A percentile compares a stretch with the other conserved stretches of the same genome.
phyloP scores from a whole-genome alignment of 2,888 invertebrate genomes.

The Ecdyonurus torrentis region DNA sequence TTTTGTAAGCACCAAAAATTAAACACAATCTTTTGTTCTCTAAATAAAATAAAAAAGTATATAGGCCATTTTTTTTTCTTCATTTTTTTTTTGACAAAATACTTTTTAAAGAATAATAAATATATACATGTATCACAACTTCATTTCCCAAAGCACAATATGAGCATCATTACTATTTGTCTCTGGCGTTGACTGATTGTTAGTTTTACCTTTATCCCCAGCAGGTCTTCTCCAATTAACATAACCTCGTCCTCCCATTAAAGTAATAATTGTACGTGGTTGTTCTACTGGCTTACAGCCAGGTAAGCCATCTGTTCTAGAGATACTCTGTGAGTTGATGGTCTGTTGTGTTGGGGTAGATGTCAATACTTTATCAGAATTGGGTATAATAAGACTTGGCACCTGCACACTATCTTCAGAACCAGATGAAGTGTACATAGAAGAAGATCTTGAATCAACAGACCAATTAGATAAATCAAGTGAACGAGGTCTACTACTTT shows the following conservation, averaged over 20 bases:
- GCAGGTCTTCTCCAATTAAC: constrained; percentile 67
- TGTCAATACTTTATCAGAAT: constrained; percentile 2
- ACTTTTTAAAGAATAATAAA: neutral
- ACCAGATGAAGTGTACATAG: constrained; percentile 68
- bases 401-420: constrained; percentile 42
- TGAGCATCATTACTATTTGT: constrained; percentile 74
- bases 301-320: constrained; percentile 12
- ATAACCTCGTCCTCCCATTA: constrained; percentile 80
- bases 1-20: neutral
- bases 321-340: neutral
- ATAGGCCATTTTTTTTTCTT: neutral
- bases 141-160: constrained; percentile 80
- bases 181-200: constrained; percentile 37
- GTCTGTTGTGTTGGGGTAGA: neutral
- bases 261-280: constrained; percentile 59
- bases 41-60: neutral
- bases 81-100: neutral
- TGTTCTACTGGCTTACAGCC: constrained; percentile 25
- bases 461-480: constrained; percentile 77
- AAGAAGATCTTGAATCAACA: constrained; percentile 67
- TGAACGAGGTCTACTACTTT: constrained; percentile 63
- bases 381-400: constrained; percentile 39
- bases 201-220: constrained; percentile 29
- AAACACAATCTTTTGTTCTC: neutral
- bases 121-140: constrained; percentile 36